Conservation (phyloP, 2,113 vertebrate genomes). For the Capra hircus region DNA sequence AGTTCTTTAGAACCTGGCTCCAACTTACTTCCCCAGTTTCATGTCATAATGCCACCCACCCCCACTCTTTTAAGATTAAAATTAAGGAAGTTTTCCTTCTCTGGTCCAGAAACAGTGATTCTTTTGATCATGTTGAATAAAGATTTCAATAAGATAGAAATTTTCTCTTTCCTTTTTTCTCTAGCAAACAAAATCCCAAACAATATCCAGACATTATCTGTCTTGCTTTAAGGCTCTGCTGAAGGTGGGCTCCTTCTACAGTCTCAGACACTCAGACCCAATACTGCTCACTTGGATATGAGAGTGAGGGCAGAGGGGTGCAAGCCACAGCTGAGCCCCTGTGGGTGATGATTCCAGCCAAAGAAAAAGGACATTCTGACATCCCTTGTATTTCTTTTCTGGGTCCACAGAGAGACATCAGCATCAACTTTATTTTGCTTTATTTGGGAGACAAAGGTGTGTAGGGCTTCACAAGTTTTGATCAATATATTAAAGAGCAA, state of each 20-base stretch:
- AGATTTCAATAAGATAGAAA: background rate
- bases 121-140: slow-evolving; percentile 1
- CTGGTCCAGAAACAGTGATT: background rate
- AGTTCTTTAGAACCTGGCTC: background rate
- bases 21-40: background rate
- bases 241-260: background rate
- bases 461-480: background rate
- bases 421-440: background rate
- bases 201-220: background rate
- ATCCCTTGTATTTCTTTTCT: background rate
- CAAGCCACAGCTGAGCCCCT: background rate
- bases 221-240: background rate
- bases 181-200: background rate
- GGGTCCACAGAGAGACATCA: background rate
- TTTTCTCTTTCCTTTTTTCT: background rate
- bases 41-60: too few species aligned
- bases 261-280: background rate
- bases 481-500: background rate
- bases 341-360: background rate
- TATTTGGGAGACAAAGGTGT: background rate
- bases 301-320: background rate
- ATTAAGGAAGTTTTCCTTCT: background rate
- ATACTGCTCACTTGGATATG: background rate
- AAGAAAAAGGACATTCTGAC: background rate
- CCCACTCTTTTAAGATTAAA: background rate